Base-by-base conservation (phyloP, 2,888 invertebrate species). In the Bellardia bayeri region DNA sequence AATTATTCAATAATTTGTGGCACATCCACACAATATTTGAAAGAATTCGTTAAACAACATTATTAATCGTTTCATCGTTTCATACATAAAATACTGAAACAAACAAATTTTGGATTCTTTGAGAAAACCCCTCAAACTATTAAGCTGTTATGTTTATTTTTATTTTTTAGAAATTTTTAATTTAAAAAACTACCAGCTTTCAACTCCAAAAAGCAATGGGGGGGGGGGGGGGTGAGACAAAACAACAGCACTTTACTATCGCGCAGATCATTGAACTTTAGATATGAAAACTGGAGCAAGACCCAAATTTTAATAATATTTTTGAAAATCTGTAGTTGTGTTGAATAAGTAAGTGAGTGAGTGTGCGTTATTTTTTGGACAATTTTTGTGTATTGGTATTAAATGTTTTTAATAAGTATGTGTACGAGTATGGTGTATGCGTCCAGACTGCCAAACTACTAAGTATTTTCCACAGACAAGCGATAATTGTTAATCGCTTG, bases 201-300 rank as follows among this genome's bases (percentile, higher is more conserved):
- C 16, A 23, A 6, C 56, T 7, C n/a, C 5, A 56, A 16, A 8
- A 16, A 16, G 6, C 42, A 80, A 49, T 37, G 16, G 14, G 30
- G 45, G 45, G 49, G 16, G 14, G 30, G 45, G 45, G 56, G 14
- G 30, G 45, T 37, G 45, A 58, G 58, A 68, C 58, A 66, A 72
- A 79, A 79, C 45, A 58, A 33, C 42, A 74, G 23, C 78, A 37
- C 54, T 63, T 84, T 68, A 74, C 81, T 81, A 68, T 72, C 33
- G 61, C 61, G 69, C 45, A 91, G 91, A 91, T 91, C 91, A 91
- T 91, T 91, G 91, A 91, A 91, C 91, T 91, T 90, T 79, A 90
- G 89, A 90, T 91, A 90, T 90, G 90, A 91, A 91, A 91, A 91
- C 91, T 91, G 91, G 91, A 91, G 91, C 91, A 91, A 91, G 91